Evolutionary conservation across 2,113 vertebrate genomes (phyloP), one percentile per base, ranked within the genome.

Genomic region (Trichomycterus rosablanca): DNA sequence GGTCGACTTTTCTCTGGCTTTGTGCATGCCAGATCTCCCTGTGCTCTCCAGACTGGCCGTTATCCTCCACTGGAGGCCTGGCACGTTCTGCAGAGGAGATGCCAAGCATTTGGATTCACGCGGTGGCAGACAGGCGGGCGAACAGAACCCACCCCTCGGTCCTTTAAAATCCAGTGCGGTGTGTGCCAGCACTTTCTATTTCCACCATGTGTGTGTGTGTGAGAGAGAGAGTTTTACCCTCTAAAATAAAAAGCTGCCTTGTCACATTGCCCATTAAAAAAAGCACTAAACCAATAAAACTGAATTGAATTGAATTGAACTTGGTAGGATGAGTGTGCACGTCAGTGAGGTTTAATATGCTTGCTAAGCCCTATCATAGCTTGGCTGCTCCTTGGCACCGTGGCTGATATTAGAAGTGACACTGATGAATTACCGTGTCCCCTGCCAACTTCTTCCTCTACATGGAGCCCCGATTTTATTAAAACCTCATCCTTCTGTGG

Each of bases 1-100:
- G 68, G 66, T 44, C 43, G 37, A 24, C 64, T 76, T 66, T 66
- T 59, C 62, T 78, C 68, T 56, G 56, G 59, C 76, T 70, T 68
- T 65, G 63, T 66, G 59, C 14, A 2, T 59, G 68, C 60, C 71
- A 76, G 58, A 37, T 45, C 43, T 65, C 66, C 67, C 58, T 60
- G 48, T 42, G 46, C 51, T 49, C 28, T 48, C 26, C 26, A 40
- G 52, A 53, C 39, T 63, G 50, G 58, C 18, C 45, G 35, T 63
- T 61, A 68, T 63, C 72, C 67, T 52, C 3, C 58, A 44, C 20
- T 61, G 35, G 44, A 63, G 67, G 66, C 65, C 48, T 78, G 70
- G 72, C 75, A 77, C 50, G 5, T 60, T 50, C 15, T 39, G 14
- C 44, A 43, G 63, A 24, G 24, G n/a, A 57, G 35, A 58, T 50